Base-by-base conservation (phyloP, 2,888 invertebrate species). In the Hypomecis atomaria region DNA sequence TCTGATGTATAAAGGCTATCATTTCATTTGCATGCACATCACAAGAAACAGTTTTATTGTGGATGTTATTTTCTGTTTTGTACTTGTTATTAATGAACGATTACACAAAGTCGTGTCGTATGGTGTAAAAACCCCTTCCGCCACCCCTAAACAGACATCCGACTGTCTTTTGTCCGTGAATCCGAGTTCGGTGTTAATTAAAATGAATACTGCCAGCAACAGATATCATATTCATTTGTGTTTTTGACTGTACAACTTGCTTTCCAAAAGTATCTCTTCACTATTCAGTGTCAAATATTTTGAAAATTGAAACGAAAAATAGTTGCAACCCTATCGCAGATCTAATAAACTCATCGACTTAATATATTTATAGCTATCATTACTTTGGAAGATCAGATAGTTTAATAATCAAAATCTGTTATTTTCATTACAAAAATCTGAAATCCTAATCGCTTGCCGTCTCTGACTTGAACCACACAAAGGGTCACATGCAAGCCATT, bases 171-270 rank as follows among this genome's bases (percentile, higher is more conserved):
- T 88, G 87, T 88, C 76, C 78, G 78, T 77, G 77, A 78, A 82
- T 78, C 83, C 75, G 78, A 77, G 78, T 80, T 79, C 78, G 76
- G 82, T 84, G 86, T 87, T 88, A 88, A 89, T 89, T 89, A 88
- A 89, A 88, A 87, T 77, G 84, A 86, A 86, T 87, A 85, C 82
- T 82, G 82, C 82, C 75, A 72, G 69, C 70, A 71, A 74, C 56
- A 11, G 45, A 54, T 58, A 62, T 42, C 70, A 71, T 70, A 69
- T 59, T 59, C 36, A 13, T 52, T 48, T 69, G 60, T 48, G 48
- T 42, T 48, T 52, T 50, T 58, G 42, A 52, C 23, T 23, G 23
- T 23, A 23, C 23, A 2, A 23, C 23, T 23, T 23, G 23, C 3
- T 23, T 23, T 1, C 3, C 1, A 23, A 23, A 23, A 23, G 23